Evolutionary conservation across 2,113 vertebrate genomes (phyloP), one percentile per base, ranked within the genome.

Genomic region (Formicarius rufipectus): DNA sequence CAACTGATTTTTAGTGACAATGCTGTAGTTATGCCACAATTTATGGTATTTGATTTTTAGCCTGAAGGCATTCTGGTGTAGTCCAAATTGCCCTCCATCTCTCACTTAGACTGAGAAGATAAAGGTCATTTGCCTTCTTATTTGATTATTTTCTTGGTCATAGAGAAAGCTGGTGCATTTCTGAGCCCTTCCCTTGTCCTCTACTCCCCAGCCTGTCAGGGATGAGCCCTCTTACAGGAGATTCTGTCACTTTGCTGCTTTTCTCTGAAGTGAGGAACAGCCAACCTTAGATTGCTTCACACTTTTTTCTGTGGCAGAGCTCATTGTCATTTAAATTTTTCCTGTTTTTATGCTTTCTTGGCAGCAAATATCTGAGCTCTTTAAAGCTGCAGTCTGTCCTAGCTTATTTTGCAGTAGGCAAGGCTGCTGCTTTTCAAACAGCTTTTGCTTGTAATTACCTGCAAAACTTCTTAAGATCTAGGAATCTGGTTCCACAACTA

Each of bases 351-450:
- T 72, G 35, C 24, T 86, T 23, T 78, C 28, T 64, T 90, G 85
- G 30, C 89, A 86, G 44, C 75, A 80, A n/a, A 50, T 88, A 69
- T 12, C 50, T 71, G 87, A 81, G 40, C 79, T 78, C 40, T 92
- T 58, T 39, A 59, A 84, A 94, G 37, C 80, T 84, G 42, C 31
- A 10, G 30, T 42, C 76, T 87, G 42, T 84, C 53, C 56, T 78
- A 25, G 35, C 49, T 74, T 64, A 67, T 56, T 44, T 94, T 86
- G 74, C 37, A 49, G 40, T 71, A 77, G 59, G 53, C 68, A 75
- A 67, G 28, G 31, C 77, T 90, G 72, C 33, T 90, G 18, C 82
- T 74, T 72, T 49, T 80, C 56, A 37, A 33, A 64, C 9, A 28
- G 68, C 42, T 85, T 89, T 72, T 85, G 56, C 69, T 79, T 63